Percentiles rank a stretch among this genome's conserved stretches.
Evolutionary conservation across 2,113 vertebrate genomes (phyloP).

Genomic region (Myrmophylax atrothorax): DNA sequence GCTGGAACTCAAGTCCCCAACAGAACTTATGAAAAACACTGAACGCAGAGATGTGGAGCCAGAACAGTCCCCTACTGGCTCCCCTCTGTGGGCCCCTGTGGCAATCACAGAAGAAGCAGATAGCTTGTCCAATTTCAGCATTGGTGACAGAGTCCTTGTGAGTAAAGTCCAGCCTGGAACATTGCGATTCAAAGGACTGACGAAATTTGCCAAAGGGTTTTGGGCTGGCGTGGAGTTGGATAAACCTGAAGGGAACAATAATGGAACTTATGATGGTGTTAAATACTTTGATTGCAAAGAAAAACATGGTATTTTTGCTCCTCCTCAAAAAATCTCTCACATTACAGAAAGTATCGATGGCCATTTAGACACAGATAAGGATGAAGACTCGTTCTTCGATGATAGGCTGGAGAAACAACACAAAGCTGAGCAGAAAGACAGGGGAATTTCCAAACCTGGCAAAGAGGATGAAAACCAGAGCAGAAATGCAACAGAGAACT

Average conservation of each 20-base stretch:
- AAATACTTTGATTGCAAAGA: constrained; percentile 88
- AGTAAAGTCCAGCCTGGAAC: constrained; percentile 90
- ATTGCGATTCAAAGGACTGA: constrained; percentile 89
- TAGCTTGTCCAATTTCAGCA: constrained; percentile 78
- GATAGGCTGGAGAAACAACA: constrained; percentile 67
- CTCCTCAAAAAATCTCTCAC: constrained; percentile 89
- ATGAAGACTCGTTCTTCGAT: constrained; percentile 82
- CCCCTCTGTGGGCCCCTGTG: constrained; percentile 37
- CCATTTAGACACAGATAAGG: constrained; percentile 76
- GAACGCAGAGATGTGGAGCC: constrained; percentile 68
- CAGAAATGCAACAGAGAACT: constrained; percentile 14
- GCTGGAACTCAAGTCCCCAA: constrained; percentile 76
- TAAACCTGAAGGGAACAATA: constrained; percentile 91
- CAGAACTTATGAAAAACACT: constrained; percentile 66
- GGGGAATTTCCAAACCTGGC: constrained; percentile 12
- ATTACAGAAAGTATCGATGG: constrained; percentile 76
- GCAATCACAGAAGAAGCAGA: constrained; percentile 26
- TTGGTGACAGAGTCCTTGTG: constrained; percentile 90
- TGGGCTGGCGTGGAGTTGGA: constrained; percentile 96
- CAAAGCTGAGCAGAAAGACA: constrained; percentile 55
- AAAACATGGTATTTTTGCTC: constrained; percentile 92
- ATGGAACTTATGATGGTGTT: constrained; percentile 87
- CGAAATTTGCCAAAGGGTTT: constrained; percentile 90
- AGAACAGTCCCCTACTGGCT: not conserved
- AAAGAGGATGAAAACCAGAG: constrained; percentile 48